Percentiles rank a stretch among this genome's conserved stretches.
Conservation (phyloP, 2,888 invertebrate genomes). For the Agrochola lota region DNA sequence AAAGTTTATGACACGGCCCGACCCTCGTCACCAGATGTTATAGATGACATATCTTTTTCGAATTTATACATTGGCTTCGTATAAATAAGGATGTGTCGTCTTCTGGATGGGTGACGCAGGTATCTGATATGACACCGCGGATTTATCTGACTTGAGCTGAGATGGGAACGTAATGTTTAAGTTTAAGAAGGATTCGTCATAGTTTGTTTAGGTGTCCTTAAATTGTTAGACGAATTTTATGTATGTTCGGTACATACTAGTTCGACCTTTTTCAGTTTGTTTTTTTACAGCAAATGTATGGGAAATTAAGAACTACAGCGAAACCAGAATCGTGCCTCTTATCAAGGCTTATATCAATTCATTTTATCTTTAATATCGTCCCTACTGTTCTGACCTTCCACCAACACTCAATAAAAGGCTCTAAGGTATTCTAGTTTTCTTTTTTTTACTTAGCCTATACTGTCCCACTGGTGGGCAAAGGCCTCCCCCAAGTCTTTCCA, state of each 20-base stretch:
- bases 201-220: slow-evolving; percentile 1
- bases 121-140: slow-evolving; percentile 62
- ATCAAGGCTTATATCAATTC: not conserved
- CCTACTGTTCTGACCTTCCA: not conserved
- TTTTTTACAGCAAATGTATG: not conserved
- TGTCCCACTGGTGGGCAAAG: not conserved
- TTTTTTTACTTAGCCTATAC: not conserved
- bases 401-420: not conserved
- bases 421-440: not conserved
- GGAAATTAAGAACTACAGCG: not conserved
- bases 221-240: not conserved
- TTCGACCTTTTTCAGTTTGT: not conserved
- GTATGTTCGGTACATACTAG: no score
- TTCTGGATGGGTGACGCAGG: slow-evolving; percentile 67
- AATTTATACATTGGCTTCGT: slow-evolving; percentile 62
- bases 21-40: slow-evolving; percentile 82
- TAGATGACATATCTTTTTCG: slow-evolving; percentile 73
- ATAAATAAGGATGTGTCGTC: slow-evolving; percentile 62
- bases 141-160: slow-evolving; percentile 57
- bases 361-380: not conserved
- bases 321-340: no score
- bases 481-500: not conserved
- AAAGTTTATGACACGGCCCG: slow-evolving; percentile 76
- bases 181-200: slow-evolving; percentile 6
- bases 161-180: slow-evolving; percentile 20